These are phyloP conservation scores for Benthosema pterotum DNA, from an alignment of 2,797 vertebrate genomes.

Conservation along the genomic window DNA sequence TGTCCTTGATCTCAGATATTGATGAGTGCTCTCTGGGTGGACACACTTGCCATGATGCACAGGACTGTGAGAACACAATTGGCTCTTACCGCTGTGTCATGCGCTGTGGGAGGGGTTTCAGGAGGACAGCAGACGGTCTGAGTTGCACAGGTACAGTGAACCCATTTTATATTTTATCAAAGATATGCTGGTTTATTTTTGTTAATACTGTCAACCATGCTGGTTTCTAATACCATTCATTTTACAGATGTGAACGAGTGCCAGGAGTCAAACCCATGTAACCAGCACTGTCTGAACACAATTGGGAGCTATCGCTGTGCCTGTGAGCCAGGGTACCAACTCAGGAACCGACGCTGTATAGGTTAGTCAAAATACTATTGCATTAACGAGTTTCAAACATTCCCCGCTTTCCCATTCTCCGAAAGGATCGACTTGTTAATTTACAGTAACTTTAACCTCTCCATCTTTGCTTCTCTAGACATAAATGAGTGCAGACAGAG, in stretches of 20 bases:
- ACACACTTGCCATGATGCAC: slow-evolving; percentile 81
- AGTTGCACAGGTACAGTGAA: slow-evolving; percentile 85
- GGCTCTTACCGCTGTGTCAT: slow-evolving; percentile 90
- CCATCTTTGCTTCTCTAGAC: slow-evolving; percentile 73
- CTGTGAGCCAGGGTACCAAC: slow-evolving; percentile 92
- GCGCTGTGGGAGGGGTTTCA: slow-evolving; percentile 88
- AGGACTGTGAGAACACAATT: slow-evolving; percentile 92
- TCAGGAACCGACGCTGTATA: slow-evolving; percentile 91
- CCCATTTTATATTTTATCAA: too few relatives aligned
- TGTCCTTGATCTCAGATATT: slow-evolving; percentile 79
- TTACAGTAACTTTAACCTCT: not conserved
- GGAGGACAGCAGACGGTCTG: slow-evolving; percentile 84
- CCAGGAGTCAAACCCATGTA: slow-evolving; percentile 89
- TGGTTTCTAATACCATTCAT: not conserved
- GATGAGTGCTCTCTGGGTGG: slow-evolving; percentile 89
- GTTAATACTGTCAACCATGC: too few relatives aligned
- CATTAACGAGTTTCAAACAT: not conserved
- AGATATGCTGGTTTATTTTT: too few relatives aligned
- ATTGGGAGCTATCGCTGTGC: slow-evolving; percentile 95
- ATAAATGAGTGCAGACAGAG: slow-evolving; percentile 95
- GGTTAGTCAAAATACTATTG: slow-evolving; percentile 75
- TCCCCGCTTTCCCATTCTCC: not conserved
- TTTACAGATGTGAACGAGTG: slow-evolving; percentile 94
- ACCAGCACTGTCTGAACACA: slow-evolving; percentile 92
- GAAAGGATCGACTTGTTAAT: not conserved